Base-by-base conservation (phyloP, 2,797 vertebrate species). In the Oreochromis mossambicus region DNA sequence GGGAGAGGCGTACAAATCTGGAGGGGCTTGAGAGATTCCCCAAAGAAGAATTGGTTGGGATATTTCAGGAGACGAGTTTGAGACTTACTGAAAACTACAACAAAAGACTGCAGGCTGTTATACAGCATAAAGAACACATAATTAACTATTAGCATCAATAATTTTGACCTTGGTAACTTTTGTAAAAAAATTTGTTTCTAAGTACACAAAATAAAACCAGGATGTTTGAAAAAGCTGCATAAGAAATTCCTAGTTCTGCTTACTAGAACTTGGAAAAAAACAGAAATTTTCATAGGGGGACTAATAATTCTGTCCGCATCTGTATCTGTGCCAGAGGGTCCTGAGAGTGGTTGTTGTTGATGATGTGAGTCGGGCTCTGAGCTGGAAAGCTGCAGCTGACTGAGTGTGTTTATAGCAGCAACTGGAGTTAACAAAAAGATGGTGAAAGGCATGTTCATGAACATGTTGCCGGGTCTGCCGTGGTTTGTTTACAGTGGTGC, bases 161-260 rank as follows among this genome's bases (percentile, higher is more conserved):
- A 63, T 36, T 36, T 36, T 63, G 58, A 63, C 32, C 32, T 1
- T 36, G 32, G 10, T 12, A 36, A 32, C 0, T 63, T 63, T 63
- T 63, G 58, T 63, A n/a, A 63, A 63, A 63, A 63, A 36, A 36
- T 63, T 63, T 36, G 19, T 34, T 63, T n/a, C 17, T n/a, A 36
- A 36, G 17, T 34, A 15, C 32, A 36, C 6, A 36, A 61, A n/a
- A 63, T 36, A 63, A 63, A 63, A 13, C 17, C 17, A 36, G 58
- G 2, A 36, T 36, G 4, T 63, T 63, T 63, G 32, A 17, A 63
- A 63, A 63, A 10, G 58, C 58, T 0, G 56, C 6, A 0, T 36
- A 61, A 34, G 9, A 61, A 19, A 61, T 34, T 61, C 32, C 1
- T 63, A n/a, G 10, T 19, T 36, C 32, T 63, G 36, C 17, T 63